Percentiles rank a stretch among this genome's conserved stretches.
Evolutionary conservation across 2,113 vertebrate genomes (phyloP).

Genomic region (Corythornis madagascariensis): DNA sequence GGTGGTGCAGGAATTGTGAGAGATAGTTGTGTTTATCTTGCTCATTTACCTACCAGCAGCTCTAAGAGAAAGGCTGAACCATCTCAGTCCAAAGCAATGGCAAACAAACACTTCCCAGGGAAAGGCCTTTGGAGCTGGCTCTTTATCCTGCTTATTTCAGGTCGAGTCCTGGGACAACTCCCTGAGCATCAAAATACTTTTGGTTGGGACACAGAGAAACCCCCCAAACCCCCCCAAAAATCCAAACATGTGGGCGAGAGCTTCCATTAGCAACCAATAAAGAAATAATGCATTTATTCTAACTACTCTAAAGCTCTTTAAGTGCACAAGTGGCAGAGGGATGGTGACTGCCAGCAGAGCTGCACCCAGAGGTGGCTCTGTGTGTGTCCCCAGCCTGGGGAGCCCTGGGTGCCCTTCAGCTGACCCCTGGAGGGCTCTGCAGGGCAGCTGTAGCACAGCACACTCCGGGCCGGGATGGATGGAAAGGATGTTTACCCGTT

Average conservation of each 20-base stretch:
- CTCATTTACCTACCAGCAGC: background rate
- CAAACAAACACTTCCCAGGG: background rate
- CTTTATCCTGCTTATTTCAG: background rate
- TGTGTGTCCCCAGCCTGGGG: fast-evolving
- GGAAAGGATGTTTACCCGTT: background rate
- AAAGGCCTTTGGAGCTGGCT: background rate
- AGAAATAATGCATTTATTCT: background rate
- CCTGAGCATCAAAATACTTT: background rate
- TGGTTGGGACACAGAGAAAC: background rate
- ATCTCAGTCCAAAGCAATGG: background rate
- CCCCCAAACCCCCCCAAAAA: background rate
- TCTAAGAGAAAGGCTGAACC: background rate
- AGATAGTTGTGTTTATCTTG: background rate
- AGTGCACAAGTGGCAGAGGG: background rate
- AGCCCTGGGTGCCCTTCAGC: background rate
- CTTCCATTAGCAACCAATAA: background rate
- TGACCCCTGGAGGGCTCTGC: background rate
- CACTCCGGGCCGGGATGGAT: background rate
- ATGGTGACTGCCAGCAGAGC: background rate
- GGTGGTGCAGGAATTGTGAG: no score
- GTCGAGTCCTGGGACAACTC: background rate
- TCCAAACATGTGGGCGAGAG: background rate
- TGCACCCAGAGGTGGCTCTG: fast-evolving
- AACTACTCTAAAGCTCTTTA: background rate
- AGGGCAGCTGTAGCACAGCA: background rate